Base-by-base conservation (phyloP, 2,113 vertebrate genomes). In the Noctilio leporinus region DNA sequence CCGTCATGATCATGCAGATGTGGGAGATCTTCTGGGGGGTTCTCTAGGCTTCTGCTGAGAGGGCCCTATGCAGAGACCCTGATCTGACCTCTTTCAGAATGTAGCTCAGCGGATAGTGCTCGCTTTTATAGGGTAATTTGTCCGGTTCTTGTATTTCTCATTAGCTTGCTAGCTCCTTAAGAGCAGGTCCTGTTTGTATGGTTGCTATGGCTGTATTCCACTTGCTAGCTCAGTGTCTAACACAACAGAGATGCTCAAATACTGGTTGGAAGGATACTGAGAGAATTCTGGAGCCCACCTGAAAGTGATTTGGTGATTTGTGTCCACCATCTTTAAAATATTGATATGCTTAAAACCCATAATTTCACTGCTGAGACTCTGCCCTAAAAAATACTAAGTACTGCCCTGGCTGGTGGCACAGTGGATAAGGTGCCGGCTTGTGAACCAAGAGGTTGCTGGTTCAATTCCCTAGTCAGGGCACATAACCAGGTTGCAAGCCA, bases 181-280 rank as follows among this genome's bases (percentile, higher is more conserved):
- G 24, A 55, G 53, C 55, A 57, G 22, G 55, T 24, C 55, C 55
- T 57, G 55, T 57, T 26, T 57, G 22, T 10, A 24, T 8, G 0
- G 9, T 26, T 26, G 55, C 9, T 24, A 57, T 2, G 7, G 26
- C 22, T 9, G 3, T 9, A 57, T 3, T 20, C 8, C 0, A 8
- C 55, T 26, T 9, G 22, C 55, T 26, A 24, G 55, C 7, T 7
- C 9, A 5, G 24, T 26, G 55, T 57, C 55, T 3, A 9, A 8
- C 55, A 57, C 24, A 26, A 20, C 2, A 9, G 55, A 57, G 22
- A 57, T 3, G 22, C 19, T 4, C 55, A 57, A 57, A 10, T 40
- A 40, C 15, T 47, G 28, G 17, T 33, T 7, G 9, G 51, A 59
- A 49, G 8, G 22, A 14, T 49, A 47, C 5, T 28, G 7, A 69